phyloP scores from a whole-genome alignment of 2,888 invertebrate genomes.

The Pristionchus fissidentatus region DNA sequence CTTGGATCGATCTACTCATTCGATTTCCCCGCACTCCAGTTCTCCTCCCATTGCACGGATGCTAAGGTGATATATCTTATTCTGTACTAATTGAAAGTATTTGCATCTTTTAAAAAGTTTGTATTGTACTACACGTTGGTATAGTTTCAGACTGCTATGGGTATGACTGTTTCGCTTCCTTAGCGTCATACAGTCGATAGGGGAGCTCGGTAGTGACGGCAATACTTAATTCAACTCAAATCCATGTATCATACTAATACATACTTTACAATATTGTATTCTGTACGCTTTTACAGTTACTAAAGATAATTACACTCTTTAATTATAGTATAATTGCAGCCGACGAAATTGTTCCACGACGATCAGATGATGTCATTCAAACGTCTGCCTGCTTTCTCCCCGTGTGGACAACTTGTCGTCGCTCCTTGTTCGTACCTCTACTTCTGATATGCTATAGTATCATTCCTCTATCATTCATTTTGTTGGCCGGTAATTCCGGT shows the following conservation, averaged over 20 bases:
- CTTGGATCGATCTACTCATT: conserved; percentile 52
- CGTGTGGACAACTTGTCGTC: conserved; percentile 91
- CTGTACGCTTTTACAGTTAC: too few species aligned
- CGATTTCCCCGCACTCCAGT: conserved; percentile 12
- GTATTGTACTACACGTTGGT: too few species aligned
- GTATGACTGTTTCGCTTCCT: too few species aligned
- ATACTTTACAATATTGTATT: neutral
- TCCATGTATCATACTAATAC: neutral
- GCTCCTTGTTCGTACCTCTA: conserved; percentile 82
- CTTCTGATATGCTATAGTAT: neutral
- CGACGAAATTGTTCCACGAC: conserved; percentile 85
- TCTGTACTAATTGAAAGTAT: neutral
- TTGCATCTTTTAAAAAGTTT: neutral
- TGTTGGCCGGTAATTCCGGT: neutral
- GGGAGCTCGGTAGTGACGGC: too few species aligned
- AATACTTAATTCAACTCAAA: too few species aligned
- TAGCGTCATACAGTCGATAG: too few species aligned
- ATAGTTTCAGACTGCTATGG: too few species aligned
- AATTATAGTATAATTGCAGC: conserved; percentile 58
- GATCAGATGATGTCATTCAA: conserved; percentile 95
- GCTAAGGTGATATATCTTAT: conserved; percentile 22
- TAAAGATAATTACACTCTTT: too few species aligned
- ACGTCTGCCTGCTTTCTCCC: conserved; percentile 89
- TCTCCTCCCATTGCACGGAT: conserved; percentile 7
- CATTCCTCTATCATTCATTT: conserved; percentile 19